Conservation (phyloP, 2,113 vertebrate species). For the Prunella himalayana region DNA sequence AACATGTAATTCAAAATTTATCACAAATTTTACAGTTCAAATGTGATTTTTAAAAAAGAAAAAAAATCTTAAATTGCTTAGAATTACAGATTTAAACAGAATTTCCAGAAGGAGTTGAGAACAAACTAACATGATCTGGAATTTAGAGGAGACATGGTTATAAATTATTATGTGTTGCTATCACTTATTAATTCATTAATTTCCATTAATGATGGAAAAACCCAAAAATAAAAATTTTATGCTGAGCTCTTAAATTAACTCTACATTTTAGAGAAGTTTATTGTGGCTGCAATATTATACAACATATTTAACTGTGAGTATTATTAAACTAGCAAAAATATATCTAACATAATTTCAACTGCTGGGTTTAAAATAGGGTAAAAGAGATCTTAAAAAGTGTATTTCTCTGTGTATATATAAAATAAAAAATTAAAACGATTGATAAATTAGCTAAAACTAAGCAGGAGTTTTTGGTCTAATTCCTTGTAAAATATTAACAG, state of each 20-base stretch:
- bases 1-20: not conserved
- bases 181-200: conserved; percentile 6
- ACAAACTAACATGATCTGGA: not conserved
- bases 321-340: not conserved
- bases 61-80: not conserved
- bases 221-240: not conserved
- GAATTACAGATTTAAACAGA: not conserved
- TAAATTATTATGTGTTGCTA: not conserved
- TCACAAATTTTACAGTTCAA: not conserved
- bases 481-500: not conserved
- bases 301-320: not conserved
- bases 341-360: not conserved
- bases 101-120: not conserved
- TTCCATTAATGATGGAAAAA: not conserved
- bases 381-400: not conserved
- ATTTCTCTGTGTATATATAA: not conserved
- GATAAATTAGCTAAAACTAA: not conserved
- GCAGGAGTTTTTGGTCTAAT: not conserved
- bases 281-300: not conserved
- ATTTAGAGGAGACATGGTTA: not conserved
- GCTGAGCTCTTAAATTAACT: conserved; percentile 41
- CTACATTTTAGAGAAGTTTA: conserved; percentile 13
- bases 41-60: not conserved
- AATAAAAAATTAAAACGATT: not conserved
- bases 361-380: not conserved